phyloP scores from a whole-genome alignment of 2,888 invertebrate genomes.

The Drosophila peninsularis region DNA sequence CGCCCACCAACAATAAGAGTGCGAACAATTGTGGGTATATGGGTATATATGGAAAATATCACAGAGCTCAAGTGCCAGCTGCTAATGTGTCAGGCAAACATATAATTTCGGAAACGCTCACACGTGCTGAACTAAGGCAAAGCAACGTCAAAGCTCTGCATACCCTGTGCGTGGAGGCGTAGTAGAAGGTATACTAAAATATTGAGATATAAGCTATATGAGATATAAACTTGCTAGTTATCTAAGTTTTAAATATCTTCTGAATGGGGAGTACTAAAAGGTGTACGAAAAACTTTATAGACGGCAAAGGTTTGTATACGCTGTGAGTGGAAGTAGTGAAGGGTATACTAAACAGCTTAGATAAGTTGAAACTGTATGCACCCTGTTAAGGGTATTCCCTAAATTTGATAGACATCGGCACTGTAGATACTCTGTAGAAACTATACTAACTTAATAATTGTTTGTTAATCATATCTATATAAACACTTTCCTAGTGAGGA shows the following conservation, averaged over 20 bases:
- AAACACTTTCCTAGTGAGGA: not conserved
- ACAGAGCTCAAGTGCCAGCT: conserved; percentile 1
- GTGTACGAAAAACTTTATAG: not conserved
- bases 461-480: not conserved
- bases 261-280: not conserved
- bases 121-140: conserved; percentile 14
- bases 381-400: too few species aligned
- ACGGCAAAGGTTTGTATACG: not conserved
- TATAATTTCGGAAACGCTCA: conserved; percentile 3
- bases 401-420: too few species aligned
- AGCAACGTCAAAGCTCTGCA: not conserved
- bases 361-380: not conserved
- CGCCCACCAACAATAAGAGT: conserved; percentile 9
- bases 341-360: not conserved
- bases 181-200: not conserved
- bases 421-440: not conserved
- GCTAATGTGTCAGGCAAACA: conserved; percentile 17
- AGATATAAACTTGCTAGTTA: not conserved
- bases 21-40: not conserved
- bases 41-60: not conserved
- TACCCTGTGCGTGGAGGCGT: not conserved
- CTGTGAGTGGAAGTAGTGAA: not conserved
- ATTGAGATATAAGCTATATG: not conserved
- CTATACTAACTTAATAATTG: not conserved
- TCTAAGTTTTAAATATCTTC: not conserved